Evolutionary conservation across 2,888 invertebrate genomes (phyloP).

Genomic region (Atrina japonica): DNA sequence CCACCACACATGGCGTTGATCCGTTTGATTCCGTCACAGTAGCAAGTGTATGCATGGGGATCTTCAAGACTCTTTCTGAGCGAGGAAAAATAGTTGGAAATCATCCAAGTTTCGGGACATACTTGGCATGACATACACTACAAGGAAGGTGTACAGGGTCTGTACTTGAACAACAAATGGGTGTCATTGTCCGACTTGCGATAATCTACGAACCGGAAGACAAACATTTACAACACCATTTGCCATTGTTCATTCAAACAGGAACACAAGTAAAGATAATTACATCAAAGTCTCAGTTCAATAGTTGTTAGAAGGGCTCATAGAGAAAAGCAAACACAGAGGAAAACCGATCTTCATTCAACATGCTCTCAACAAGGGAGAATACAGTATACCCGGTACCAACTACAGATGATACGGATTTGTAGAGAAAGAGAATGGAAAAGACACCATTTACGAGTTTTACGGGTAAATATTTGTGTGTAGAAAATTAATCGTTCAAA

Average conservation of each 20-base stretch:
- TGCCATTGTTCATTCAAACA: constrained; percentile 6
- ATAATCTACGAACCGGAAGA: neutral
- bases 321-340: constrained; percentile 5
- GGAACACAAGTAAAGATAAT: constrained; percentile 9
- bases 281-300: constrained; percentile 12
- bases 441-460: constrained; percentile 13
- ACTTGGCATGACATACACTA: neutral
- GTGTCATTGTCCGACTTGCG: constrained; percentile 3
- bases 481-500: no score
- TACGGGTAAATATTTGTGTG: neutral
- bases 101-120: neutral
- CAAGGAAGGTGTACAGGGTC: neutral
- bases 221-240: constrained; percentile 5
- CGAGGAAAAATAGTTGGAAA: neutral
- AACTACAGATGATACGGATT: constrained; percentile 20
- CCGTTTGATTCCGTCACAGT: constrained; percentile 16
- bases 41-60: constrained; percentile 14
- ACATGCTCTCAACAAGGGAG: constrained; percentile 7
- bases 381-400: constrained; percentile 4
- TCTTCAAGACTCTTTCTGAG: constrained; percentile 12
- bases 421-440: neutral
- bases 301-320: constrained; percentile 20
- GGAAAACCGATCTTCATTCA: constrained; percentile 10
- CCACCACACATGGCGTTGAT: constrained; percentile 1
- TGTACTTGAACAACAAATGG: neutral